Evolutionary conservation across 2,797 vertebrate species (phyloP).

Genomic region (Amblyraja radiata): DNA sequence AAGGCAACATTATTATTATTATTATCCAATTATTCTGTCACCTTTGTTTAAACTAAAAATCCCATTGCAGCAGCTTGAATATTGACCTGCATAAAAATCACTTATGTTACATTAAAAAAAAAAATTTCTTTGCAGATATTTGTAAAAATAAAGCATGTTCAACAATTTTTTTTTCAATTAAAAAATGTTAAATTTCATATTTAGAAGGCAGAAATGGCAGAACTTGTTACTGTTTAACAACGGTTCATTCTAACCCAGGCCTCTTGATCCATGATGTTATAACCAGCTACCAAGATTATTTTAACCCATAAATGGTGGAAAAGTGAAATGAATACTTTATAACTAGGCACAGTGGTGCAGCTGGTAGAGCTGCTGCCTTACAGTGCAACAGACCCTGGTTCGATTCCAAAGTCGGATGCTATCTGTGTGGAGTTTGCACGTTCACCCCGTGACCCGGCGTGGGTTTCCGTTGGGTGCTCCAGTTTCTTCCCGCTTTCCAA

Average conservation of each 20-base stretch:
- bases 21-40: constrained; percentile 22
- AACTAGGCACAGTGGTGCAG: no score
- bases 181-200: not conserved
- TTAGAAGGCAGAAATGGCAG: not conserved
- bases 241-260: not conserved
- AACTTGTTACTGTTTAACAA: not conserved
- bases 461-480: no score
- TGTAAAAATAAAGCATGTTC: not conserved
- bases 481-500: no score
- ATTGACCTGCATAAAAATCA: not conserved
- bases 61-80: not conserved
- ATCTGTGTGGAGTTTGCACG: no score
- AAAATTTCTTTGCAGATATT: not conserved
- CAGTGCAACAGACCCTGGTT: no score
- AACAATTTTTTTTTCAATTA: not conserved
- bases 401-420: no score
- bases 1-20: not conserved
- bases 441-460: no score
- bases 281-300: not conserved
- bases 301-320: not conserved
- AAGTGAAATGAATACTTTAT: not conserved
- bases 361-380: no score
- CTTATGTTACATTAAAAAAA: not conserved
- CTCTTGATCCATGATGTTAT: not conserved
- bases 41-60: not conserved